These are phyloP conservation scores for Myiagra hebetior DNA, from an alignment of 2,113 vertebrate genomes.

Conservation along the genomic window DNA sequence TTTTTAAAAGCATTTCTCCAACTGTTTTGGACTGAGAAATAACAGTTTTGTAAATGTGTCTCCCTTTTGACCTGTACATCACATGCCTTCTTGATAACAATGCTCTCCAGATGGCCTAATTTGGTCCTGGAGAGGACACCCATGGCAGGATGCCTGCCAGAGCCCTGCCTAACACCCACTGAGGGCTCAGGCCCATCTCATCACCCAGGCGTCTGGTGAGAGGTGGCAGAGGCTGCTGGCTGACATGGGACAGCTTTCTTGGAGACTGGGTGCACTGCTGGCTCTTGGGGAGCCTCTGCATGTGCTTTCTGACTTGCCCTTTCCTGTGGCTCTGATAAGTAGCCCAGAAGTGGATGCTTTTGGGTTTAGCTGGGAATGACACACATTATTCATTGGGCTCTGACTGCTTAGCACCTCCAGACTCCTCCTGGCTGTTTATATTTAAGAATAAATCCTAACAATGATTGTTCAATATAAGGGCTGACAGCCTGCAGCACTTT, in stretches of 20 bases:
- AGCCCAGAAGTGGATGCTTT: not conserved
- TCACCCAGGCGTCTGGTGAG: not conserved
- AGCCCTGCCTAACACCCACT: accelerated
- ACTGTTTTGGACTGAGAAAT: not conserved
- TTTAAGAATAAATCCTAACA: slow-evolving; percentile 36
- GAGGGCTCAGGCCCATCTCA: not conserved
- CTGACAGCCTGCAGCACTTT: not conserved
- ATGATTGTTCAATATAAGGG: not conserved
- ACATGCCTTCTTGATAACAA: not conserved
- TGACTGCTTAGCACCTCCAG: not conserved
- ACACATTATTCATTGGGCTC: not conserved
- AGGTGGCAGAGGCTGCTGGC: not conserved
- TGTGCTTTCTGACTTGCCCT: not conserved
- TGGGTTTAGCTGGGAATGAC: not conserved
- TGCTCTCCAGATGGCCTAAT: not conserved
- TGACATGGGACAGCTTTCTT: not conserved
- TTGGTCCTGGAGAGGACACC: not conserved
- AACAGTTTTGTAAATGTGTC: not conserved
- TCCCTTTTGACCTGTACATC: not conserved
- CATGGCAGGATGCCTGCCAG: not conserved
- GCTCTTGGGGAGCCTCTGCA: accelerated
- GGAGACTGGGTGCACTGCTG: accelerated
- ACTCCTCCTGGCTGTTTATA: not conserved
- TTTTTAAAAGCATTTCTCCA: not conserved
- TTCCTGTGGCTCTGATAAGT: not conserved